Percentiles rank a stretch among this genome's conserved stretches.
phyloP scores from a whole-genome alignment of 2,797 vertebrate genomes.

The Myotis daubentonii region DNA sequence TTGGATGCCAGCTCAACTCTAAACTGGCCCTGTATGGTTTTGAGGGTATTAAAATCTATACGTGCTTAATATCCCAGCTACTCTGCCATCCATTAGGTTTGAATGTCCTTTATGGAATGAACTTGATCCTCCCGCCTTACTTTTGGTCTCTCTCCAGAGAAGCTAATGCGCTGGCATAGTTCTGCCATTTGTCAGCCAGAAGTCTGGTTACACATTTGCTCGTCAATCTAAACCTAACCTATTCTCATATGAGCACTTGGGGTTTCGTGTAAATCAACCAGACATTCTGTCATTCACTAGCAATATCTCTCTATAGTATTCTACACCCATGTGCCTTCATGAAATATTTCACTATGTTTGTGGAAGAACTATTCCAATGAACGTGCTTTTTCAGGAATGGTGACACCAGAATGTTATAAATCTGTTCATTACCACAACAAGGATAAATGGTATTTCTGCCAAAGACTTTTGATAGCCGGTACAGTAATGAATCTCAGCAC shows the following conservation, averaged over 20 bases:
- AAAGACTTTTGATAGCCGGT: conserved; percentile 81
- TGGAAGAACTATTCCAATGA: conserved; percentile 82
- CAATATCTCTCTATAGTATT: conserved; percentile 75
- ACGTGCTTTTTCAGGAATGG: conserved; percentile 83
- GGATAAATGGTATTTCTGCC: conserved; percentile 81
- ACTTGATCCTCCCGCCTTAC: conserved; percentile 83
- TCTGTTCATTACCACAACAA: conserved; percentile 82
- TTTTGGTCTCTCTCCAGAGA: conserved; percentile 85
- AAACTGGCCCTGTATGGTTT: conserved; percentile 70
- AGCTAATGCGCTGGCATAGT: conserved; percentile 88
- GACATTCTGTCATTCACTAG: conserved; percentile 92
- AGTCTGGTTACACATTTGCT: conserved; percentile 90
- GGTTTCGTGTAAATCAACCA: conserved; percentile 88
- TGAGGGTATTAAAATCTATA: conserved; percentile 73
- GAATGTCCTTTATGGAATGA: conserved; percentile 85
- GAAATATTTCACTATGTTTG: conserved; percentile 76
- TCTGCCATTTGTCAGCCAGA: conserved; percentile 91
- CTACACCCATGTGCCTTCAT: conserved; percentile 77
- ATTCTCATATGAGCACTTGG: conserved; percentile 87
- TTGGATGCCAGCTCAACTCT: conserved; percentile 63
- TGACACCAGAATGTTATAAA: conserved; percentile 83
- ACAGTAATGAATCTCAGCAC: conserved; percentile 76
- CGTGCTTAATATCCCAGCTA: conserved; percentile 76
- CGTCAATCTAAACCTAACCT: conserved; percentile 91
- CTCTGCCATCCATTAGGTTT: conserved; percentile 78